A percentile compares a stretch with the other conserved stretches of the same genome.
Evolutionary conservation across 2,113 vertebrate species (phyloP).

Genomic region (Larimichthys crocea): DNA sequence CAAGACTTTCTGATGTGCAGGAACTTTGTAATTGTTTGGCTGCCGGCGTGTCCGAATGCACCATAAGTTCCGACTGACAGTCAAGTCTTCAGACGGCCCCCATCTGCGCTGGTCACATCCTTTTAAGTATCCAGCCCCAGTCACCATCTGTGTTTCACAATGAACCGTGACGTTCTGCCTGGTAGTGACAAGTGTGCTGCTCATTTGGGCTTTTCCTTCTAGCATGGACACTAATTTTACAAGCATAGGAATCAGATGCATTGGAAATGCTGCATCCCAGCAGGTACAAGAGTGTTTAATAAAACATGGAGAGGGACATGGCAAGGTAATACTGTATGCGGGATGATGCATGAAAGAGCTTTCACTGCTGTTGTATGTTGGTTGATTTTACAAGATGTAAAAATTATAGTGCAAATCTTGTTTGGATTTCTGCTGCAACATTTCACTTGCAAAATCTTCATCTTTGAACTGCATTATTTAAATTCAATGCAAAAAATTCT

Average conservation of each 20-base stretch:
- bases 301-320: neutral
- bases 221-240: neutral
- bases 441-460: too few relatives aligned
- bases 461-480: neutral
- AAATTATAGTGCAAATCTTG: neutral
- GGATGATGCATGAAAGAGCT: neutral
- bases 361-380: neutral
- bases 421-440: neutral
- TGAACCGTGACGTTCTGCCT: neutral
- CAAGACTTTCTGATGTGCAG: neutral
- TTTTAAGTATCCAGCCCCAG: neutral
- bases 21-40: neutral
- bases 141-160: constrained; percentile 24
- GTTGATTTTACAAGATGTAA: neutral
- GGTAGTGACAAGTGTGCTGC: constrained; percentile 17
- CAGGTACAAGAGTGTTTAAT: neutral
- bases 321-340: neutral
- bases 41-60: neutral
- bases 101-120: neutral
- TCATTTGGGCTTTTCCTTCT: constrained; percentile 12
- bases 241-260: neutral
- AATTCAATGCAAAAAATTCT: neutral
- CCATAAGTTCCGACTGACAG: neutral
- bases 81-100: neutral
- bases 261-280: neutral